Percentiles rank a stretch among this genome's conserved stretches.
Conservation (phyloP, 2,797 vertebrate genomes). For the Hipposideros larvatus region DNA sequence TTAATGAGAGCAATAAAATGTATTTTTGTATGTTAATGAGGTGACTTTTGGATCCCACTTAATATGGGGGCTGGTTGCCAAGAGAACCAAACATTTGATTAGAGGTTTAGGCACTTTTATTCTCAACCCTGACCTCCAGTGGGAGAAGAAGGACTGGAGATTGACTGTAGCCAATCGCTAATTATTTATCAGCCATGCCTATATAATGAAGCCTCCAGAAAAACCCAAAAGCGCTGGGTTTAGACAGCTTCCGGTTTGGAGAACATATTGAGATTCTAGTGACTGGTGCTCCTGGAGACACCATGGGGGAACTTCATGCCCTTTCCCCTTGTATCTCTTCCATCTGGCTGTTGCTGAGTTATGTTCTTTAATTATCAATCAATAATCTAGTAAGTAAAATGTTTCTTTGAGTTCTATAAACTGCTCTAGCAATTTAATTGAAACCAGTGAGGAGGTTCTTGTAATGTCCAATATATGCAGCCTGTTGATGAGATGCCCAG, state of each 20-base stretch:
- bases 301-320: not conserved
- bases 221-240: not conserved
- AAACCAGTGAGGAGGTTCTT: not conserved
- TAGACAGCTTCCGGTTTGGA: not conserved
- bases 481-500: not conserved
- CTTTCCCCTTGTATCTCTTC: not conserved
- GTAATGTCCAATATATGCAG: not conserved
- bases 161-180: not conserved
- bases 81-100: not conserved
- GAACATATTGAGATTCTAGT: not conserved
- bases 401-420: not conserved
- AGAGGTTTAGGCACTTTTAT: not conserved
- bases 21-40: not conserved
- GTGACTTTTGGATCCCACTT: not conserved
- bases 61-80: not conserved
- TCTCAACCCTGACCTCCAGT: not conserved
- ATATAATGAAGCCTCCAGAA: not conserved
- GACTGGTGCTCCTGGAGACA: not conserved
- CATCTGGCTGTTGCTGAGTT: not conserved
- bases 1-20: not conserved
- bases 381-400: not conserved
- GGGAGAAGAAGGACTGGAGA: too few species aligned
- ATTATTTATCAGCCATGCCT: not conserved
- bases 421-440: not conserved
- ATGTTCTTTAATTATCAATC: not conserved